Conservation (phyloP, 1,140 invertebrate species). For the Drosophila santomea region DNA sequence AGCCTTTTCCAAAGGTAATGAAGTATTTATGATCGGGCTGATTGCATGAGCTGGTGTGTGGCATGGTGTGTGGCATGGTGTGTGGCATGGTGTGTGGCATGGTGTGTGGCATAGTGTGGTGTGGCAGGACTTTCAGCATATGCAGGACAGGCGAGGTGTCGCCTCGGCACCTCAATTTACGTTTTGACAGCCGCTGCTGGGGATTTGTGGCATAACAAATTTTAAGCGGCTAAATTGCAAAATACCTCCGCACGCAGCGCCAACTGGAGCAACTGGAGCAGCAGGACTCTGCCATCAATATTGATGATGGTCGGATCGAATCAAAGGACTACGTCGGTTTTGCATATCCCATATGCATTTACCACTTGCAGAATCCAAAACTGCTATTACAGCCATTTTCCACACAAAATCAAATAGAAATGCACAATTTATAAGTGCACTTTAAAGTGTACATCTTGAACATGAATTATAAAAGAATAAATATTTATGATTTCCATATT, state of each 20-base stretch:
- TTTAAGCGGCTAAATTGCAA: slow-evolving; percentile 68
- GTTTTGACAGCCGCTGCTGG: slow-evolving; percentile 71
- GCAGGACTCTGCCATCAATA: slow-evolving; percentile 29
- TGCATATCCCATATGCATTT: slow-evolving; percentile 23
- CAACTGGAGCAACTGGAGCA: slow-evolving; percentile 36
- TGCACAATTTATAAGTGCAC: too few species aligned
- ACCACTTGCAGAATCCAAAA: slow-evolving; percentile 18
- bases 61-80: neutral
- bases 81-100: neutral
- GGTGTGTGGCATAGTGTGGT: slow-evolving; percentile 1
- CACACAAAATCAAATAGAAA: too few species aligned
- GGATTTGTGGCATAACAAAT: slow-evolving; percentile 81
- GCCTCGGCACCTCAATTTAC: slow-evolving; percentile 34
- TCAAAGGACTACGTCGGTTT: slow-evolving; percentile 2
- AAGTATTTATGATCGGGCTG: slow-evolving; percentile 77
- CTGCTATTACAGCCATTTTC: too few species aligned
- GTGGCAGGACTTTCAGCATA: neutral
- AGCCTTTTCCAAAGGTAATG: slow-evolving; percentile 56
- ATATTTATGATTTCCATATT: too few species aligned
- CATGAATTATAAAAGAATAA: too few species aligned
- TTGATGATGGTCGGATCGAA: slow-evolving; percentile 40
- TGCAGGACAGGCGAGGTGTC: slow-evolving; percentile 17
- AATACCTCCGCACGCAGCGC: slow-evolving; percentile 30
- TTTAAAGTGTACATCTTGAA: too few species aligned
- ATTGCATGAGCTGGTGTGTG: slow-evolving; percentile 38